Percentiles rank a stretch among this genome's conserved stretches.
These are phyloP conservation scores for Tokudaia muenninki DNA, from an alignment of 2,797 vertebrate species.

Conservation along the genomic window DNA sequence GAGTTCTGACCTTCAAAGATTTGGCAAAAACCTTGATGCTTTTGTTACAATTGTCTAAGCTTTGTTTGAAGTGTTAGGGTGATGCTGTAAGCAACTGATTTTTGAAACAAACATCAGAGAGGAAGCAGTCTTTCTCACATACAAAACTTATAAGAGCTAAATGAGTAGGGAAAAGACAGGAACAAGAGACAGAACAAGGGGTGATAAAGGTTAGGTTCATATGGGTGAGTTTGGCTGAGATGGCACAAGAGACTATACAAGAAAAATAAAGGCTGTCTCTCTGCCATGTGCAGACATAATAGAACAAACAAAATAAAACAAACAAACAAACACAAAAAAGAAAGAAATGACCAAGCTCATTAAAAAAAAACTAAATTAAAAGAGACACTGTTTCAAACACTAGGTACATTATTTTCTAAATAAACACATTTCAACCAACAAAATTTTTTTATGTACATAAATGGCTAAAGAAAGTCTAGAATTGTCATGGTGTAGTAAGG, in stretches of 20 bases:
- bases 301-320: background rate
- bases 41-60: background rate
- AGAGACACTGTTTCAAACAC: background rate
- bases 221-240: background rate
- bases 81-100: background rate
- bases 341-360: background rate
- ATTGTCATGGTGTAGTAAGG: no score
- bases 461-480: background rate
- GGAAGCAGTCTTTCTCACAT: background rate
- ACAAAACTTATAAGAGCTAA: background rate
- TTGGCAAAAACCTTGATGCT: background rate
- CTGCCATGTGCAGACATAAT: background rate
- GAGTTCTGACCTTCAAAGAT: background rate
- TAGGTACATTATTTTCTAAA: background rate
- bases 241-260: background rate
- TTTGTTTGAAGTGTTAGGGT: background rate
- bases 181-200: background rate
- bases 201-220: background rate
- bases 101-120: background rate
- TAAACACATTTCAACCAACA: background rate
- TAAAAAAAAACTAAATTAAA: background rate
- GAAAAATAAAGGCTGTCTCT: background rate
- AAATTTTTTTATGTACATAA: conserved; percentile 10
- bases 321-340: no score
- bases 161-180: background rate